Base-by-base conservation (phyloP, 2,113 vertebrate genomes). In the Microcebus tavaratra region DNA sequence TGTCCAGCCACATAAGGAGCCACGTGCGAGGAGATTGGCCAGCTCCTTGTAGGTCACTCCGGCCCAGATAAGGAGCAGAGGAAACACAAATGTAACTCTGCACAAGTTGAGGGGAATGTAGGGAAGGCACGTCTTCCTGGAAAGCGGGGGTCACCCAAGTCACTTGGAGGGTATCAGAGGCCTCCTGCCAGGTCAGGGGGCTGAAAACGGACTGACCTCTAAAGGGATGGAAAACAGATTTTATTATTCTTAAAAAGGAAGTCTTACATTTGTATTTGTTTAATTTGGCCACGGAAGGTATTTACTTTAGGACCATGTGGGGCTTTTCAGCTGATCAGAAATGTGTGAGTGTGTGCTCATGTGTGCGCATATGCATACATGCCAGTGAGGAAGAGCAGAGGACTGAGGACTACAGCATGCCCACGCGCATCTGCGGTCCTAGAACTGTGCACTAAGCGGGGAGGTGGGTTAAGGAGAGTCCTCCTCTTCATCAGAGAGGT, bases 211-310 rank as follows among this genome's bases (percentile, higher is more conserved):
- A 92, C 79, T 98, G 98, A 98, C 98, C 97, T 90, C 90, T 42
- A 67, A 45, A 53, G 73, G 84, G 97, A 97, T 95, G 95, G 95
- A 97, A 97, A 98, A 98, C 98, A 98, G 96, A 97, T 97, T 98
- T 97, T 97, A 94, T 98, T 96, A 88, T 90, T 96, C 48, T 94
- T 78, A 68, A 93, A 88, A 95, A 97, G 95, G 84, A 95, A 89
- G 25, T 31, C 67, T 94, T 85, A 61, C 48, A 97, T 98, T 97
- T 97, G 65, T 94, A 97, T 93, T 98, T 98, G 97, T 98, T 98
- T 98, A 96, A 97, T 97, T 98, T 98, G 98, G 98, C 98, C 76
- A 90, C 8, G 23, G 68, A 89, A 95, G 87, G 63, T 83, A 84
- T 97, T 95, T 96, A 91, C 89, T 94, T 79, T 75, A 42, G 90